Percentiles rank a stretch among this genome's conserved stretches.
phyloP scores from a whole-genome alignment of 1,140 invertebrate species.

The Tetramorium parvispinum region DNA sequence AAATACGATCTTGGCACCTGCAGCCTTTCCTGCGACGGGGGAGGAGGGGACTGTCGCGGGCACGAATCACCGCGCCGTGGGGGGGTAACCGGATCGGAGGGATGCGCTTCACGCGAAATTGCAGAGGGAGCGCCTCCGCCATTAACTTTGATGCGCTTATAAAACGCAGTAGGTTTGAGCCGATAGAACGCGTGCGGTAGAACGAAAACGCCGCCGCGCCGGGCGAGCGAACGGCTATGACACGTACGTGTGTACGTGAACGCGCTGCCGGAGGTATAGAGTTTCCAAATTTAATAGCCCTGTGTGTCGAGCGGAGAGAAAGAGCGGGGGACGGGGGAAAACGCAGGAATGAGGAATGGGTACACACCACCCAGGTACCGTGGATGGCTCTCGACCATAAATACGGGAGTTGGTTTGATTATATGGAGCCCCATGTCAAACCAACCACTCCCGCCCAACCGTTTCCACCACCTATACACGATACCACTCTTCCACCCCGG shows the following conservation, averaged over 20 bases:
- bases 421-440: conserved; percentile 79
- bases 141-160: conserved; percentile 83
- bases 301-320: conserved; percentile 72
- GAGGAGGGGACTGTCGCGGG: too few relatives aligned
- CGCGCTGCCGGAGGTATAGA: conserved; percentile 75
- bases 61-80: conserved; percentile 1
- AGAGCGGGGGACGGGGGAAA: conserved; percentile 22
- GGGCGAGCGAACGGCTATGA: not conserved
- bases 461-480: conserved; percentile 8
- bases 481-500: not conserved
- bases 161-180: conserved; percentile 77
- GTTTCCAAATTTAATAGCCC: conserved; percentile 84
- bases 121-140: conserved; percentile 70
- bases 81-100: not conserved
- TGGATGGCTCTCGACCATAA: conserved; percentile 76
- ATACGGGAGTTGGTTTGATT: conserved; percentile 79
- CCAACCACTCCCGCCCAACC: conserved; percentile 58
- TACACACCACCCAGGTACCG: conserved; percentile 69
- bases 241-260: conserved; percentile 15
- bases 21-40: not conserved
- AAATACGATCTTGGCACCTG: conserved; percentile 71
- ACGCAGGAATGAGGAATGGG: conserved; percentile 79
- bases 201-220: conserved; percentile 14
- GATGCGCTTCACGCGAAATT: conserved; percentile 73
- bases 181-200: not conserved